A percentile compares a stretch with the other conserved stretches of the same genome.
Conservation (phyloP, 2,888 invertebrate species). For the Aspidiotus destructor region DNA sequence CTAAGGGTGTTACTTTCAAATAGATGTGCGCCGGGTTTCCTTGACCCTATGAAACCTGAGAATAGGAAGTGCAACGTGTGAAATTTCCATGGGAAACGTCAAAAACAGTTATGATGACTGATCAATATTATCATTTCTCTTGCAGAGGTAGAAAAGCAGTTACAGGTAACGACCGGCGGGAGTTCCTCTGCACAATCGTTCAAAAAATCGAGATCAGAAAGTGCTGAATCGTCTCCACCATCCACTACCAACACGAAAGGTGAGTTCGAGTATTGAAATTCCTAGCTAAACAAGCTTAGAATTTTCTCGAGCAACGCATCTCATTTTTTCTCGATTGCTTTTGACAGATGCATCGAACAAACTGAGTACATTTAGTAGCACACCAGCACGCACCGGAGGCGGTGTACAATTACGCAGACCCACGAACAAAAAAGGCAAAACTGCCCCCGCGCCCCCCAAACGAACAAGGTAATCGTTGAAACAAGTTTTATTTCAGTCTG, state of each 20-base stretch:
- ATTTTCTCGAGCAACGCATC: background rate
- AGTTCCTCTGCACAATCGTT: slow-evolving; percentile 41
- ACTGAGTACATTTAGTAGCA: slow-evolving; percentile 53
- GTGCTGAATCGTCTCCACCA: slow-evolving; percentile 44
- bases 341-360: slow-evolving; percentile 40
- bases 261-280: too few species aligned
- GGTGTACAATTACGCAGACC: slow-evolving; percentile 72
- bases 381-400: slow-evolving; percentile 50
- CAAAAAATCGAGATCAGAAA: slow-evolving; percentile 54
- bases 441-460: slow-evolving; percentile 91
- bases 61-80: too few species aligned
- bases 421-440: slow-evolving; percentile 81
- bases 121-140: slow-evolving; percentile 36
- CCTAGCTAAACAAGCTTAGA: background rate
- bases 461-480: slow-evolving; percentile 67
- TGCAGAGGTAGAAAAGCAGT: slow-evolving; percentile 87
- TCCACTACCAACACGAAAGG: slow-evolving; percentile 18
- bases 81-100: too few species aligned
- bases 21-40: too few species aligned
- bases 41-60: too few species aligned
- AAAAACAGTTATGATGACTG: too few species aligned
- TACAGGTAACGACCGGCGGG: slow-evolving; percentile 55
- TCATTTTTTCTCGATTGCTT: background rate
- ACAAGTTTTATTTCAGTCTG: background rate
- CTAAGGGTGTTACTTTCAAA: too few species aligned